phyloP scores from a whole-genome alignment of 2,113 vertebrate species.

The Cyanocitta stelleri region DNA sequence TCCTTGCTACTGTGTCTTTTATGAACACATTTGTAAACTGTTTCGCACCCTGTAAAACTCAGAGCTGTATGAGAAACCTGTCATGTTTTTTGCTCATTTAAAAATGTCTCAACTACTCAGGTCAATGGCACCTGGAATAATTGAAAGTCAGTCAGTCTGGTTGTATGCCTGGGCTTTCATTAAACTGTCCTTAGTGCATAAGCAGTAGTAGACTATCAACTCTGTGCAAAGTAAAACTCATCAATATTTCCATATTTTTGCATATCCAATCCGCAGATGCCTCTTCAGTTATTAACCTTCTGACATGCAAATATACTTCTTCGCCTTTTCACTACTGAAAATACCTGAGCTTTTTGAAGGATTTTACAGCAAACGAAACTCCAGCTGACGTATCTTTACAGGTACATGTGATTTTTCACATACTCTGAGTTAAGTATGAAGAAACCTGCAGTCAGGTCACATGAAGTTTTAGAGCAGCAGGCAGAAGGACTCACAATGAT shows the following conservation, averaged over 20 bases:
- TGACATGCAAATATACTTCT: background rate
- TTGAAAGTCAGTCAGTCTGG: background rate
- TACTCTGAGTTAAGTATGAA: background rate
- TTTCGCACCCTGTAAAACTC: background rate
- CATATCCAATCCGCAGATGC: background rate
- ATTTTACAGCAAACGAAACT: background rate
- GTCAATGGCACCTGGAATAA: background rate
- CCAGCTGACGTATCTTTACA: background rate
- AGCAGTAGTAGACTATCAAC: background rate
- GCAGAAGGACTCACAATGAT: background rate
- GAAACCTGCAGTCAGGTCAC: background rate
- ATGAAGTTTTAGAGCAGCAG: background rate
- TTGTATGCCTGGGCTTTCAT: background rate
- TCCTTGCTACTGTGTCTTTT: background rate
- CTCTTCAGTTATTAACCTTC: background rate
- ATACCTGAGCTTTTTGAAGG: background rate
- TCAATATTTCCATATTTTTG: background rate
- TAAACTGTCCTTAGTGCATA: background rate
- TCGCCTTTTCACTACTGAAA: background rate
- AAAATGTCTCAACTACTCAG: background rate
- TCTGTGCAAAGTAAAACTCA: background rate
- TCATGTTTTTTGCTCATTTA: background rate
- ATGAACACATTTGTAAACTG: background rate
- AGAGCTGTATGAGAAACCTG: background rate
- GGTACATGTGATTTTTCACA: background rate